These are phyloP conservation scores for Megamerina dolium DNA, from an alignment of 2,888 invertebrate species.

Conservation along the genomic window DNA sequence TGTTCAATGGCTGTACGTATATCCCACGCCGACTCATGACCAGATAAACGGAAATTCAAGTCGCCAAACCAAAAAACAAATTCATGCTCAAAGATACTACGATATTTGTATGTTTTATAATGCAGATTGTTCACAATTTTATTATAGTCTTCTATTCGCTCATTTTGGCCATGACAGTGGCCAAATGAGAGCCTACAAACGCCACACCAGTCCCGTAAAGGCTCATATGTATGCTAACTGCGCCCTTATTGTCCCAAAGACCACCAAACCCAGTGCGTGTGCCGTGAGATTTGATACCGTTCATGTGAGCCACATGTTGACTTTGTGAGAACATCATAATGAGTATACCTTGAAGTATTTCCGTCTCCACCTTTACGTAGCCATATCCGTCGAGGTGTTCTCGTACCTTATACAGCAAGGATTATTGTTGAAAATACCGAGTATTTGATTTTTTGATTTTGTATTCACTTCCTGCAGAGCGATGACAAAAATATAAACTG, in stretches of 20 bases:
- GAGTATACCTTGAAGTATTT: conserved; percentile 77
- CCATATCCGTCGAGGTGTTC: conserved; percentile 61
- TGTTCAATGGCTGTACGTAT: conserved; percentile 62
- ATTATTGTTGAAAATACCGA: conserved; percentile 74
- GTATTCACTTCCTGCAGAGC: conserved; percentile 86
- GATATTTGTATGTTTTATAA: conserved; percentile 67
- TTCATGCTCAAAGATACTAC: conserved; percentile 90
- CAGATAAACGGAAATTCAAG: conserved; percentile 75
- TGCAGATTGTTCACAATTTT: conserved; percentile 76
- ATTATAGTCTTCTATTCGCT: conserved; percentile 78
- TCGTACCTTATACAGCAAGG: conserved; percentile 71
- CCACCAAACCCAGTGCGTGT: conserved; percentile 87
- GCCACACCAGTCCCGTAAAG: conserved; percentile 84
- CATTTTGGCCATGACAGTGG: conserved; percentile 79
- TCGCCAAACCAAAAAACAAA: conserved; percentile 92
- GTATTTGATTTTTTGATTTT: conserved; percentile 73
- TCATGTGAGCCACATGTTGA: conserved; percentile 71
- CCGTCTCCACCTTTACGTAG: conserved; percentile 72
- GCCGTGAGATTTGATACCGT: conserved; percentile 78
- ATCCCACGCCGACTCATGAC: conserved; percentile 61
- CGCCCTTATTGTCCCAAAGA: conserved; percentile 77
- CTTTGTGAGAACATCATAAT: conserved; percentile 73
- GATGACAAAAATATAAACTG: conserved; percentile 82
- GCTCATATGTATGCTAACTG: conserved; percentile 79
- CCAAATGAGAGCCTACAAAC: conserved; percentile 83